Base-by-base conservation (phyloP, 2,888 invertebrate species). In the Linnaemya tessellans region DNA sequence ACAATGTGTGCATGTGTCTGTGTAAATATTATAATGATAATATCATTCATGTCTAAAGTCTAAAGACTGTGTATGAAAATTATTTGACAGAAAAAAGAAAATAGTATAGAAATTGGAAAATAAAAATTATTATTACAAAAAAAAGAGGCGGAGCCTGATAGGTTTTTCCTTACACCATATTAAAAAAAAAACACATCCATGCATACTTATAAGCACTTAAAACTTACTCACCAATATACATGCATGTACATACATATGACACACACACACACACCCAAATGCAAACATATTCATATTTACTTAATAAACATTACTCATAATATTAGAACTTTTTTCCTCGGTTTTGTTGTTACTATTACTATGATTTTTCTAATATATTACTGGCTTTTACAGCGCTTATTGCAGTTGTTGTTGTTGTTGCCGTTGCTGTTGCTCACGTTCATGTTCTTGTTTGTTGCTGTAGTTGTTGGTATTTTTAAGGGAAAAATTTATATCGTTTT, bases 401-500 rank as follows among this genome's bases (percentile, higher is more conserved):
- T 70, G 71, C 54, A 51, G 38, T 62, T 78, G 74, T 68, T 56
- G 71, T 54, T 58, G 38, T 56, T 77, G 74, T 73, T 62, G 56
- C 2, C 49, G 41, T 49, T 71, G 67, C 54, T 51, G 38, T 62
- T 73, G 73, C 67, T 60, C 41, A 41, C 74, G 70, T 73, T 62
- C 25, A 41, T 70, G 41, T 30, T 1, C 54, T 64, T 43, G 11
- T n/a, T n/a, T 62, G 11, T 35, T 30, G 1, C 15, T 60, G 60
- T 84, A 43, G 64, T 78, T 68, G 43, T 73, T 58, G 38, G 49
- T 46, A 51, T 89, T 91, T 92, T 92, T 90, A 90, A 90, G 91
- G 91, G 90, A 91, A 92, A 91, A 91, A 38, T 58, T 73, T 90
- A 88, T 90, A 89, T 90, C 90, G 92, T 91, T 91, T 92, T 90